A percentile compares a stretch with the other conserved stretches of the same genome.
Conservation (phyloP, 2,113 vertebrate genomes). For the Monopterus albus region DNA sequence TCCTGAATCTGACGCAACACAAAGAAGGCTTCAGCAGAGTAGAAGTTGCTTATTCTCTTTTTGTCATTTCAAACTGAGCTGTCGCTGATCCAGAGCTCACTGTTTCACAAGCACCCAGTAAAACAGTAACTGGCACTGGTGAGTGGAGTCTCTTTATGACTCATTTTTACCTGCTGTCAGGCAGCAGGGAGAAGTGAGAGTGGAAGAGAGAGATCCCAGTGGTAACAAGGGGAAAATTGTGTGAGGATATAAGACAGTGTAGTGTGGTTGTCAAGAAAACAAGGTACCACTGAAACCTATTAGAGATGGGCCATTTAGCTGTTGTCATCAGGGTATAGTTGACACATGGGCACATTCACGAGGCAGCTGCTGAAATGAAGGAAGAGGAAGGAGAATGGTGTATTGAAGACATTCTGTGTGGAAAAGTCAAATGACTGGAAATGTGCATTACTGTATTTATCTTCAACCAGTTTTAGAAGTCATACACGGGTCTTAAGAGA, state of each 20-base stretch:
- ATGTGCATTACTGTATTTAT: constrained; percentile 53
- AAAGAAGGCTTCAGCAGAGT: constrained; percentile 45
- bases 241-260: constrained; percentile 62
- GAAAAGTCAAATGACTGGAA: constrained; percentile 70
- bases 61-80: constrained; percentile 47
- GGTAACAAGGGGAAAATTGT: constrained; percentile 79
- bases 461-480: constrained; percentile 46
- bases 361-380: constrained; percentile 68
- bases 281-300: constrained; percentile 73
- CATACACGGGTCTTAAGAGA: constrained; percentile 47
- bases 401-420: constrained; percentile 55
- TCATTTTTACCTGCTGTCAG: constrained; percentile 80
- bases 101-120: constrained; percentile 75
- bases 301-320: constrained; percentile 80
- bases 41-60: constrained; percentile 16
- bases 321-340: constrained; percentile 60
- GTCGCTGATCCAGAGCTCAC: constrained; percentile 53
- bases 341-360: constrained; percentile 78
- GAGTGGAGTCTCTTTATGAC: constrained; percentile 77
- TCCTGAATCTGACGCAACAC: constrained; percentile 40
- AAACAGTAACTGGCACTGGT: constrained; percentile 71
- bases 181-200: constrained; percentile 49
- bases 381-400: constrained; percentile 49
- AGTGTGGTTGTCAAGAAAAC: constrained; percentile 79
- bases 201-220: constrained; percentile 41